Evolutionary conservation across 2,888 invertebrate genomes (phyloP), one percentile per base, ranked within the genome.

Genomic region (Formica aserva): DNA sequence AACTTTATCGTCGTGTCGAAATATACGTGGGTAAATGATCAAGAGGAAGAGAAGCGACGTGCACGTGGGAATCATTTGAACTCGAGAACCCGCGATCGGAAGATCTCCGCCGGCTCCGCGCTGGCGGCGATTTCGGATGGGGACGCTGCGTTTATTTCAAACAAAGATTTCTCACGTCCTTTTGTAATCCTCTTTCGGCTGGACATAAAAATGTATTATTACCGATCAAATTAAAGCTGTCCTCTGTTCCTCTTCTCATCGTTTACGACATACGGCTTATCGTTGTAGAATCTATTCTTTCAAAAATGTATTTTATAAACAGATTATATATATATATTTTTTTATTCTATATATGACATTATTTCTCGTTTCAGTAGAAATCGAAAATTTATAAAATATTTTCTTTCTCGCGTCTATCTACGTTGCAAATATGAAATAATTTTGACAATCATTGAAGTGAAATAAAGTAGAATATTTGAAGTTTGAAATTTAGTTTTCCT

Each of bases 61-160:
- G 82, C 86, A 86, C 91, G 92, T 93, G 92, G 89, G 92, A 93
- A 93, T 92, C 90, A 83, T 86, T 87, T 92, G 92, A 92, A 93
- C 93, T 91, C 88, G 88, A 62, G 66, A 83, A 15, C 22, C 15
- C 57, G 45, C 26, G 80, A 86, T 87, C 81, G 78, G 82, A 52
- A 52, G 80, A 80, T 83, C 83, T 74, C 38, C 29, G 71, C n/a
- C 66, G 57, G 69, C 65, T 69, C 32, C 76, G 38, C 29, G 78
- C 82, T 75, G 85, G 35, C 82, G 71, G 86, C 71, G 78, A 88
- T 89, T 88, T 76, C 80, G 74, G 65, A 77, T 85, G 74, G 52
- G n/a, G 65, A 76, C 9, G 74, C 9, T n/a, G n/a, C 55, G 71
- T 86, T 90, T 85, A 85, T 89, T 71, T 77, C 57, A 29, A 48